These are phyloP conservation scores for Laupala kohalensis DNA, from an alignment of 1,140 invertebrate species.

Conservation along the genomic window DNA sequence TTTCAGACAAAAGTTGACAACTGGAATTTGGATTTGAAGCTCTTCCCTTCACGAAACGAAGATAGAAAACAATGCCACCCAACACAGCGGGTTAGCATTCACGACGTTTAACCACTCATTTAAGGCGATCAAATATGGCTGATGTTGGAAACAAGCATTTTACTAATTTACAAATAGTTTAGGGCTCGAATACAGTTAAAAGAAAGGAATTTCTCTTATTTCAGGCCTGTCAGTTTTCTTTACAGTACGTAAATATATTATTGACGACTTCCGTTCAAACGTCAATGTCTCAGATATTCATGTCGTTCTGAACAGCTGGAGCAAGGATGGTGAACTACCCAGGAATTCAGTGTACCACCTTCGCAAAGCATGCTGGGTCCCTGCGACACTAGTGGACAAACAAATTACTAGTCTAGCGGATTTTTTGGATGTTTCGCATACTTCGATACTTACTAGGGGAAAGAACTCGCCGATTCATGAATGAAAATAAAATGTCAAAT, in stretches of 20 bases:
- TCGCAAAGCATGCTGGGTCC: too few species aligned
- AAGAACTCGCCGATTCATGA: too few species aligned
- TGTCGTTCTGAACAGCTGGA: background rate
- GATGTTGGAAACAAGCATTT: background rate
- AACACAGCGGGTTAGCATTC: background rate
- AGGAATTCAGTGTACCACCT: background rate
- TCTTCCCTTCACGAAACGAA: background rate
- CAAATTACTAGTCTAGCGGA: too few species aligned
- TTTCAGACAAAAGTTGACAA: background rate
- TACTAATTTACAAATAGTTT: background rate
- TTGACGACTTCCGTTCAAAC: background rate
- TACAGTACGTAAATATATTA: background rate
- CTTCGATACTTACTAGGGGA: too few species aligned
- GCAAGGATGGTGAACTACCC: background rate
- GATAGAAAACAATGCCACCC: background rate
- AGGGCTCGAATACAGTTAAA: background rate
- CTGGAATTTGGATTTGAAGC: background rate
- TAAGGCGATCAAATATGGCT: background rate
- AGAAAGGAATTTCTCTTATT: background rate
- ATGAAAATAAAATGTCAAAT: too few species aligned
- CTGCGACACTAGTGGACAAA: background rate
- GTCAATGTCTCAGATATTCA: background rate
- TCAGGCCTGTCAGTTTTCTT: background rate
- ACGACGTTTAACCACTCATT: background rate
- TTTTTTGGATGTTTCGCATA: too few species aligned